Evolutionary conservation across 2,113 vertebrate genomes (phyloP).

Genomic region (Chlamydotis undulata): DNA sequence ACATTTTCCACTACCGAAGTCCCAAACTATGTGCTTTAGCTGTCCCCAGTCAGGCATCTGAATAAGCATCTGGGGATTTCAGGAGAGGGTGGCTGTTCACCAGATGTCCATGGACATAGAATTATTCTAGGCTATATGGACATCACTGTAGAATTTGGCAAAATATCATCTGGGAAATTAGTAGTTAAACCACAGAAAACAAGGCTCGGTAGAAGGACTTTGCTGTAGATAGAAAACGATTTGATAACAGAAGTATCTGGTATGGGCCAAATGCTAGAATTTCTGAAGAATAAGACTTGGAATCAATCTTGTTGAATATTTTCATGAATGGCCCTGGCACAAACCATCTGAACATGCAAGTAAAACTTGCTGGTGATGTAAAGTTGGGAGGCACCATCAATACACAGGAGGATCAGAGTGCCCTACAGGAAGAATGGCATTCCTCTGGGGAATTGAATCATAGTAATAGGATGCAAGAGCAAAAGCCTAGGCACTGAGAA

Average conservation of each 20-base stretch:
- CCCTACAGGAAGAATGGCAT: background rate
- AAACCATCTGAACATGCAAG: background rate
- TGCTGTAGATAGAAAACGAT: background rate
- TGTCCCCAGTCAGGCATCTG: background rate
- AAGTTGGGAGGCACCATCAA: background rate
- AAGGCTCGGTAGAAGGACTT: background rate
- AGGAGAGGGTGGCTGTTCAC: background rate
- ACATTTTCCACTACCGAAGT: background rate
- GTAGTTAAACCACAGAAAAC: background rate
- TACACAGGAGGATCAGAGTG: background rate
- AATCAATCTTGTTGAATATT: background rate
- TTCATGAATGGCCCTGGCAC: background rate
- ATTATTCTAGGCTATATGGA: background rate
- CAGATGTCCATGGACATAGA: background rate
- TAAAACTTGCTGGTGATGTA: background rate
- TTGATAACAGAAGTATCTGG: background rate
- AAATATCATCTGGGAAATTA: background rate
- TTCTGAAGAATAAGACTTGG: background rate
- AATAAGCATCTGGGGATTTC: background rate
- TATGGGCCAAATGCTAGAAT: background rate
- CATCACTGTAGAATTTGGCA: background rate
- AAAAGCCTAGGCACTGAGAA: background rate
- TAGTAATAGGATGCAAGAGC: background rate
- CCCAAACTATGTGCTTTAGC: background rate
- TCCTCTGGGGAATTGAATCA: background rate